Evolutionary conservation across 2,113 vertebrate genomes (phyloP), one percentile per base, ranked within the genome.

Genomic region (Lepus timidus): DNA sequence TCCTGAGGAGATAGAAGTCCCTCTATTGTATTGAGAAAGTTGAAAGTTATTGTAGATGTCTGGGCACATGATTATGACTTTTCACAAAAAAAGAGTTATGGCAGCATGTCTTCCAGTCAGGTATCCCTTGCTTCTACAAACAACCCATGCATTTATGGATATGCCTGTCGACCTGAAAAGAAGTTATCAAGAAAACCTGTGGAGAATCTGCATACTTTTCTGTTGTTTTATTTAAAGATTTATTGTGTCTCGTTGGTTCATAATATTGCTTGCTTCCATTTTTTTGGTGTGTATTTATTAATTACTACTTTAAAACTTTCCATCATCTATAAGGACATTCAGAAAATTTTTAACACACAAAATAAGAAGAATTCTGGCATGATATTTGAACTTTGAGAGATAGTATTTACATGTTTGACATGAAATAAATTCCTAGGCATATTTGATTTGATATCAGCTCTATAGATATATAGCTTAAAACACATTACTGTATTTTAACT

Each of bases 1-100:
- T 95, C 90, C 80, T 91, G 29, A 93, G 90, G 90, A 96, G 93
- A 70, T 13, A 97, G 91, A 95, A 93, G 64, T 93, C 51, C 75
- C 70, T 96, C 74, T 94, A 33, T 95, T 96, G 64, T 86, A 93
- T 84, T 36, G 55, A 88, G 81, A 83, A 97, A 97, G 96, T 90
- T 84, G 92, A 95, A 90, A 85, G 9, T 71, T 73, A 51, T 90
- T 97, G 96, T 97, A 65, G 75, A 96, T 52, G 91, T 93, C 39
- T 6, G 51, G 76, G 65, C 96, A 89, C 52, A 29, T 85, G 62
- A 78, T 68, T 94, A 52, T 68, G 49, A 78, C 79, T 96, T 52
- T 27, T 93, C 71, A 92, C 39, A 58, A 68, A 88, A 93, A 74
- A 19, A 71, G 31, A 94, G 44, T 39, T 67, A 76, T 4, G 20